Conservation (phyloP, 2,797 vertebrate genomes). For the Chlorospingus flavigularis region DNA sequence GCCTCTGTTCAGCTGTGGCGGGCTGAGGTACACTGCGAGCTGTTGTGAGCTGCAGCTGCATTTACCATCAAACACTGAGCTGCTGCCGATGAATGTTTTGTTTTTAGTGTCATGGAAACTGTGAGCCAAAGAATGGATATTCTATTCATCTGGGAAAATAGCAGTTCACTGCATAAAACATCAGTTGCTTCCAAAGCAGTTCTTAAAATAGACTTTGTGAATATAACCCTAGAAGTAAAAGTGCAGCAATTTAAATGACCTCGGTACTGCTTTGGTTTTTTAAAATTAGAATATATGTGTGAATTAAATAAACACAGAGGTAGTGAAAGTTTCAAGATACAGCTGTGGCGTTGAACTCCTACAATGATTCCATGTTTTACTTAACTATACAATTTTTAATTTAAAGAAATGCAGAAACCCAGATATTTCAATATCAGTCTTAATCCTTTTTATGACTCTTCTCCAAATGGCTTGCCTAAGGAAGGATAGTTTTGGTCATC, state of each 20-base stretch:
- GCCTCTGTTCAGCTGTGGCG: conserved; percentile 54
- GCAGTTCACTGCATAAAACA: conserved; percentile 75
- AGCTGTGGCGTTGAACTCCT: not conserved
- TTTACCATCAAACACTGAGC: conserved; percentile 76
- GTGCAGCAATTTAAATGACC: conserved; percentile 47
- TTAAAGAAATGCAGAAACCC: not conserved
- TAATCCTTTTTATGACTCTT: not conserved
- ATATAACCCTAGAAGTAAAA: conserved; percentile 60
- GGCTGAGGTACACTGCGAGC: conserved; percentile 63
- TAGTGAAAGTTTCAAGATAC: not conserved
- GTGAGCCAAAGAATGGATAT: conserved; percentile 78
- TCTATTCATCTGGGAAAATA: conserved; percentile 80
- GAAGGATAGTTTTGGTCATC: not conserved
- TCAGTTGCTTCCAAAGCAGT: conserved; percentile 71
- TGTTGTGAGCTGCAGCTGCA: conserved; percentile 76
- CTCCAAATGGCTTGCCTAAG: not conserved
- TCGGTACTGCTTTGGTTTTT: conserved; percentile 21
- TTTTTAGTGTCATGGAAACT: conserved; percentile 84
- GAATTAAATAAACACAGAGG: not conserved
- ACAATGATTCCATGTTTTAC: not conserved
- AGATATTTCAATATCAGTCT: not conserved
- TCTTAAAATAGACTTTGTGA: conserved; percentile 76
- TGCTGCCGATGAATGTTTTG: conserved; percentile 79
- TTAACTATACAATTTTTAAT: not conserved
- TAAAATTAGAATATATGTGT: not conserved